Base-by-base conservation (phyloP, 2,888 invertebrate genomes). In the Aphelenchoides bicaudatus region DNA sequence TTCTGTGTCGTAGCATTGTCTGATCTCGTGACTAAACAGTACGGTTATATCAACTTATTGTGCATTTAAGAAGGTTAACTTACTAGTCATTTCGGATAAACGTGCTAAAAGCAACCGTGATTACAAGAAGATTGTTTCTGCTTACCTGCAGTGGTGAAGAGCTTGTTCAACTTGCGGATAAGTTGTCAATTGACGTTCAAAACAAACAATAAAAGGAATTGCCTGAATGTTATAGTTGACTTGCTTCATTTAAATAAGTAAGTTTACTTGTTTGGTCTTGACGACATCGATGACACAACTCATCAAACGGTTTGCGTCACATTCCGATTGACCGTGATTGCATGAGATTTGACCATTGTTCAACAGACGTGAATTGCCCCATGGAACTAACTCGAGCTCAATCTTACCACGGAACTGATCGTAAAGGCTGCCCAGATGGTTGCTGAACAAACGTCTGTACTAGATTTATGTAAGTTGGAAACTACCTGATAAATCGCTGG, bases 251-350 rank as follows among this genome's bases (percentile, higher is more conserved):
- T 77, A 77, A 25, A 70, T 68, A 66, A 75, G 72, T 21, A 77
- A 62, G n/a, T n/a, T n/a, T n/a, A n/a, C n/a, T n/a, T 70, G 72
- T 38, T 70, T 66, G 21, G 70, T 71, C 59, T 68, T 65, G 29
- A 77, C 65, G 28, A 72, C 65, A 52, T 73, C 74, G 13, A 77
- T 46, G 27, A 73, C 77, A 62, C 77, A 77, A 25, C 71, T 68
- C 67, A 75, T 73, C 23, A 77, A 62, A 38, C 73, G 62, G 59
- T 77, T 77, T 31, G 77, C 77, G 47, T 77, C 78, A 59, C 77
- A 77, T 55, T 77, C 77, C 57, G 72, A 76, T 53, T 71, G 65
- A 2, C 77, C 77, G 63, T 77, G 77, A 56, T 77, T 77, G 62
- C 77, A 77, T 13, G 75, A 74, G 54, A 78, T 73, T 37, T 73